A percentile compares a stretch with the other conserved stretches of the same genome.
Evolutionary conservation across 2,888 invertebrate species (phyloP).

Genomic region (Stenurella melanura): DNA sequence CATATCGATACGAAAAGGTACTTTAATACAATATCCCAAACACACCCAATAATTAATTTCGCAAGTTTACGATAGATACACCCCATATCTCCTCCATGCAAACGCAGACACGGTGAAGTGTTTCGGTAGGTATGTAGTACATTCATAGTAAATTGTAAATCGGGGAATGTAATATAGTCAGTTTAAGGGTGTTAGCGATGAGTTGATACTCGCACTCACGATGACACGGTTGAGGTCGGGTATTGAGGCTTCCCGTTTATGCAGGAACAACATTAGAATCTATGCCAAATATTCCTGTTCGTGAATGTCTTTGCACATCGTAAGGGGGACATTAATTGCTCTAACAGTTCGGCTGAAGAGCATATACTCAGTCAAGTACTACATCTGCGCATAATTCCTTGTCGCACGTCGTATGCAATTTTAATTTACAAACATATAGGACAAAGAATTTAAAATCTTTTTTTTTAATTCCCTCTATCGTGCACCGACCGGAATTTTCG

Average conservation of each 20-base stretch:
- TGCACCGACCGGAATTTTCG: too few species aligned
- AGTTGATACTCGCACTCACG: slow-evolving; percentile 1
- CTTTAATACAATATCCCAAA: too few species aligned
- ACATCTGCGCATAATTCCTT: neutral
- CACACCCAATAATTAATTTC: neutral
- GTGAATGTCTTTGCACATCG: slow-evolving; percentile 6
- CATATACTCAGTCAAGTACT: neutral
- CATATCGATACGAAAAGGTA: too few species aligned
- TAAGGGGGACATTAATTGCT: slow-evolving; percentile 3
- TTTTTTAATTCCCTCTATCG: too few species aligned
- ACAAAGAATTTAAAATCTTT: too few species aligned
- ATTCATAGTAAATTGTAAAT: slow-evolving; percentile 1
- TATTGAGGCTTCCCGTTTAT: slow-evolving; percentile 1
- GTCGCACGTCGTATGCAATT: neutral
- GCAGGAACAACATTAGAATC: slow-evolving; percentile 24
- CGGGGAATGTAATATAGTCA: slow-evolving; percentile 7
- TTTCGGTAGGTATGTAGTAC: neutral
- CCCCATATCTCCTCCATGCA: slow-evolving; percentile 2
- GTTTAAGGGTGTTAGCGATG: slow-evolving; percentile 2
- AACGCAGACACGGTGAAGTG: slow-evolving; percentile 7
- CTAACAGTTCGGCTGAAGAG: neutral
- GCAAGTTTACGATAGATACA: neutral
- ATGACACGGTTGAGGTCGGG: slow-evolving; percentile 7
- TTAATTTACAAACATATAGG: too few species aligned
- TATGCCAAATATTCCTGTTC: slow-evolving; percentile 7